Percentiles rank a stretch among this genome's conserved stretches.
phyloP scores from a whole-genome alignment of 2,797 vertebrate genomes.

The Benthosema pterotum region DNA sequence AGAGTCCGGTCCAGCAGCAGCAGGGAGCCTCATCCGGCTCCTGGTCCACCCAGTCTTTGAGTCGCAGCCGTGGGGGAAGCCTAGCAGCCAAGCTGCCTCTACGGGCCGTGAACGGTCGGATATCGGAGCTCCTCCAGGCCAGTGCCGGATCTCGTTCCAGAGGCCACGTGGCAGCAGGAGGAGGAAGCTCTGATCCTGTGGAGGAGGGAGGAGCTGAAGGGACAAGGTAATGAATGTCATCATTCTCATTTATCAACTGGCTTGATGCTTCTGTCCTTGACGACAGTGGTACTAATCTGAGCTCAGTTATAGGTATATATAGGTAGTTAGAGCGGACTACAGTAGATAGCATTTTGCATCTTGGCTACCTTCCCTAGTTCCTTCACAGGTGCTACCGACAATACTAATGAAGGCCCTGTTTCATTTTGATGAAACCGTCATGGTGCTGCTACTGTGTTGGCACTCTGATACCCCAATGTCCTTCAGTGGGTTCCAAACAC shows the following conservation, averaged over 20 bases:
- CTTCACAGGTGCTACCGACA: too few relatives aligned
- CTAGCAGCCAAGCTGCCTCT: constrained; percentile 91
- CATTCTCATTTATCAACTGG: not conserved
- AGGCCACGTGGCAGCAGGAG: constrained; percentile 76
- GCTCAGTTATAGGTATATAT: too few relatives aligned
- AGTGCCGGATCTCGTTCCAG: constrained; percentile 72
- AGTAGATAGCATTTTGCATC: too few relatives aligned
- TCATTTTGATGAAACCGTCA: too few relatives aligned
- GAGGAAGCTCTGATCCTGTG: constrained; percentile 76
- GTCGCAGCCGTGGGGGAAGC: constrained; percentile 87
- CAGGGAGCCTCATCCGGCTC: constrained; percentile 70
- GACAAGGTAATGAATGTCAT: constrained; percentile 46
- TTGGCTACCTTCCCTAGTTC: too few relatives aligned
- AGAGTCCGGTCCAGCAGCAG: constrained; percentile 58
- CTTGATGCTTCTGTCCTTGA: too few relatives aligned
- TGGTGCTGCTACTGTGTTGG: too few relatives aligned
- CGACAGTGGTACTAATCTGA: too few relatives aligned
- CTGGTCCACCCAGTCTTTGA: constrained; percentile 97
- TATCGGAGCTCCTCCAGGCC: constrained; percentile 95
- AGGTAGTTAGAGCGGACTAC: too few relatives aligned
- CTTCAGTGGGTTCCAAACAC: too few relatives aligned
- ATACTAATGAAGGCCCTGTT: too few relatives aligned
- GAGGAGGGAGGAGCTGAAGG: constrained; percentile 61
- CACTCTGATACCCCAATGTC: too few relatives aligned
- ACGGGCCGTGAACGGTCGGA: constrained; percentile 91